Evolutionary conservation across 2,113 vertebrate species (phyloP).

Genomic region (Jaculus jaculus): DNA sequence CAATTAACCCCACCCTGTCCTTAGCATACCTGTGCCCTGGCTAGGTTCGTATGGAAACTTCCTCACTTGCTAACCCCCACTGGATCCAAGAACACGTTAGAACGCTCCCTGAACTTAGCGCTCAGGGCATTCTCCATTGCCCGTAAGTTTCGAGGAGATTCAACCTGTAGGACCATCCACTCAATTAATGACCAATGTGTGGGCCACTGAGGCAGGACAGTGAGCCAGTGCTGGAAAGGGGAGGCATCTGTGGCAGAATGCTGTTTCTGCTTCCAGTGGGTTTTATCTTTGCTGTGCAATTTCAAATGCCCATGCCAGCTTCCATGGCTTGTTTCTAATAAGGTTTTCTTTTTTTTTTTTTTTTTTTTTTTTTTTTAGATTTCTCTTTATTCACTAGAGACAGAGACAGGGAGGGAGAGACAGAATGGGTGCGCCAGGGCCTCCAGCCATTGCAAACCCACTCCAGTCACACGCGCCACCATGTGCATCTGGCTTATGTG

Average conservation of each 20-base stretch:
- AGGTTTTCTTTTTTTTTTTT: no score
- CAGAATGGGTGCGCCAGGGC: no score
- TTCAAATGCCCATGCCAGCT: neutral
- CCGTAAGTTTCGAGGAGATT: neutral
- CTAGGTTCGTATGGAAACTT: neutral
- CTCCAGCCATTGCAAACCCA: no score
- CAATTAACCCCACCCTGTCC: neutral
- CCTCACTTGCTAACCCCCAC: neutral
- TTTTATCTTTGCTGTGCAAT: neutral
- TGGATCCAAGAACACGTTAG: neutral
- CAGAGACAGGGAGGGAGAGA: no score
- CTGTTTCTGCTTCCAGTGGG: neutral
- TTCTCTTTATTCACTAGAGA: no score
- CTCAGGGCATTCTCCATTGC: neutral
- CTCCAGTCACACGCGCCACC: no score
- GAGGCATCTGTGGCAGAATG: rapidly evolving
- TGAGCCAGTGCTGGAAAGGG: neutral
- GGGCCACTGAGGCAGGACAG: neutral
- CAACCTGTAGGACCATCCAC: neutral
- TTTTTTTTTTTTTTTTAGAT: no score
- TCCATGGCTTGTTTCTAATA: neutral
- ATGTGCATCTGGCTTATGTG: no score
- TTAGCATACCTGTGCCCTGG: neutral
- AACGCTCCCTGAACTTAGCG: neutral
- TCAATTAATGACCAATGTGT: neutral